Evolutionary conservation across 2,888 invertebrate species (phyloP).

Genomic region (Oeneis ivallda): DNA sequence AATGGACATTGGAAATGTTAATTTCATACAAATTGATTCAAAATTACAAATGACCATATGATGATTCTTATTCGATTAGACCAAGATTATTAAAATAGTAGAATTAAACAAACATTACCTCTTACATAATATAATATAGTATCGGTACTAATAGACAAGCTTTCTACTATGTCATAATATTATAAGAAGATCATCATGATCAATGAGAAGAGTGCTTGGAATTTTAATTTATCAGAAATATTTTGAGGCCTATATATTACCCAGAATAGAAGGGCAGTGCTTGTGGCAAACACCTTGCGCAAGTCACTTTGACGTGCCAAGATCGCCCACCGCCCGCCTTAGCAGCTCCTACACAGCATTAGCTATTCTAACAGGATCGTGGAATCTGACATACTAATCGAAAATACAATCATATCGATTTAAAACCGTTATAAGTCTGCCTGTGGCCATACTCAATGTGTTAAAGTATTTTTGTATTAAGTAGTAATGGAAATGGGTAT

Average conservation of each 20-base stretch:
- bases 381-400: slow-evolving; percentile 13
- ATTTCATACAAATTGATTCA: too few species aligned
- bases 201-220: neutral
- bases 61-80: too few species aligned
- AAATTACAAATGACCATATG: too few species aligned
- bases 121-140: too few species aligned
- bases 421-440: neutral
- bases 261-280: slow-evolving; percentile 55
- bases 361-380: slow-evolving; percentile 22
- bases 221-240: slow-evolving; percentile 21
- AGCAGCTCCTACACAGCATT: slow-evolving; percentile 59
- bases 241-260: slow-evolving; percentile 19
- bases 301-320: slow-evolving; percentile 62
- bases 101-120: neutral
- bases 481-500: too few species aligned
- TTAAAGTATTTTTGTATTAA: too few species aligned
- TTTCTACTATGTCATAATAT: neutral
- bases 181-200: neutral
- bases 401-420: slow-evolving; percentile 1
- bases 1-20: too few species aligned
- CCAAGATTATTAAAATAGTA: neutral
- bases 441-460: too few species aligned
- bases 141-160: neutral
- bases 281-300: slow-evolving; percentile 49
- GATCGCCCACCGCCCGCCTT: slow-evolving; percentile 68